Percentiles rank a stretch among this genome's conserved stretches.
phyloP scores from a whole-genome alignment of 2,113 vertebrate species.

The Rhadina sibilatrix region DNA sequence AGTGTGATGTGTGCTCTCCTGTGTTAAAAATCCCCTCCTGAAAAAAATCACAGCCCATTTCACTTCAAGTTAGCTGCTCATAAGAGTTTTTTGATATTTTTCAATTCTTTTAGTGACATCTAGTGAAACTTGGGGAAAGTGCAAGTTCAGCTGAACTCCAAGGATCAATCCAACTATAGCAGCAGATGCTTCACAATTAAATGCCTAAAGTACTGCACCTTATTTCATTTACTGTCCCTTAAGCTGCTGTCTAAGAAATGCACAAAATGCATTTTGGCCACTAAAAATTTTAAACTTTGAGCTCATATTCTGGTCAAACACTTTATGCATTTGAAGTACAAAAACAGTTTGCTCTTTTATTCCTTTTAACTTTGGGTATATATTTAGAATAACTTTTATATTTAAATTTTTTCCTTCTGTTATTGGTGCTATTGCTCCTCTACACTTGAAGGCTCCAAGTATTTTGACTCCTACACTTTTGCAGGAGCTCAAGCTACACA shows the following conservation, averaged over 20 bases:
- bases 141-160: background rate
- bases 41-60: background rate
- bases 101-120: slow-evolving; percentile 67
- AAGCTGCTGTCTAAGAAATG: background rate
- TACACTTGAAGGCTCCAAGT: background rate
- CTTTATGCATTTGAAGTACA: background rate
- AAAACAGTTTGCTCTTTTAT: background rate
- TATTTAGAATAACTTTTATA: background rate
- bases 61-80: fast-evolving
- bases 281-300: background rate
- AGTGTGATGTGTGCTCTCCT: background rate
- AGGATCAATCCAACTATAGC: fast-evolving
- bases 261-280: background rate
- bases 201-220: fast-evolving
- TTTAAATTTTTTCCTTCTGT: background rate
- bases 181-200: background rate
- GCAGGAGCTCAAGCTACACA: background rate
- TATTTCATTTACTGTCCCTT: background rate
- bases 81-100: background rate
- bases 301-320: background rate
- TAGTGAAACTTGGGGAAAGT: slow-evolving; percentile 49
- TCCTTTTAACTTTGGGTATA: background rate
- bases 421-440: background rate
- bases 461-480: background rate
- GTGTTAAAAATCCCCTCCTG: background rate